Evolutionary conservation across 1,140 invertebrate genomes (phyloP).

Genomic region (Leguminivora glycinivorella): DNA sequence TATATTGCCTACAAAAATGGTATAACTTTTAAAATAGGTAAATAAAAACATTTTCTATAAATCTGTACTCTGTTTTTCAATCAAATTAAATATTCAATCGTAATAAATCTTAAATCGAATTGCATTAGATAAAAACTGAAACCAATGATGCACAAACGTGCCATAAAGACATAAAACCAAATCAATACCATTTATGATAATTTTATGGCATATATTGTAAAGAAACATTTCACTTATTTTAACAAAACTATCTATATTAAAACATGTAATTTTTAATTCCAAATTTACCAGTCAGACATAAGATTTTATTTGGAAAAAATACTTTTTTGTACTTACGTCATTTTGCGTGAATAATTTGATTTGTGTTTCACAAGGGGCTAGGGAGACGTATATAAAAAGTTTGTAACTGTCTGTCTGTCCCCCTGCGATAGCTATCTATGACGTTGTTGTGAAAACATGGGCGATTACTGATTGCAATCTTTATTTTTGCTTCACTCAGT

Average conservation of each 20-base stretch:
- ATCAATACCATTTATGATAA: slow-evolving; percentile 15
- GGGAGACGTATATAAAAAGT: background rate
- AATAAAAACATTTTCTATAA: too few relatives aligned
- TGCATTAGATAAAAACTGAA: background rate
- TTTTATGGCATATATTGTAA: slow-evolving; percentile 12
- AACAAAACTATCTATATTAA: background rate
- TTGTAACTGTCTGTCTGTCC: slow-evolving; percentile 3
- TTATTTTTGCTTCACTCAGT: background rate
- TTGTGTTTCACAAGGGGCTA: background rate
- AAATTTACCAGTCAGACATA: background rate
- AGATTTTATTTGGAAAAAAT: background rate
- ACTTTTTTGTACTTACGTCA: background rate
- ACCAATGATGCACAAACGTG: slow-evolving; percentile 7
- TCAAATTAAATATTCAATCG: background rate
- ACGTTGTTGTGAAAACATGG: slow-evolving; percentile 3
- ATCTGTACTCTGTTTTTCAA: too few relatives aligned
- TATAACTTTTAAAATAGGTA: too few relatives aligned
- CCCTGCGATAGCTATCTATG: background rate
- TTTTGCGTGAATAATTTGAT: background rate
- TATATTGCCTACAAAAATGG: too few relatives aligned
- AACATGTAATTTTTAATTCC: background rate
- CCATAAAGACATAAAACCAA: slow-evolving; percentile 6
- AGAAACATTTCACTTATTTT: background rate
- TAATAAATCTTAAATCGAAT: slow-evolving; percentile 7
- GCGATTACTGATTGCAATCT: slow-evolving; percentile 4